phyloP scores from a whole-genome alignment of 2,113 vertebrate species.

The Brevimyrus niger region DNA sequence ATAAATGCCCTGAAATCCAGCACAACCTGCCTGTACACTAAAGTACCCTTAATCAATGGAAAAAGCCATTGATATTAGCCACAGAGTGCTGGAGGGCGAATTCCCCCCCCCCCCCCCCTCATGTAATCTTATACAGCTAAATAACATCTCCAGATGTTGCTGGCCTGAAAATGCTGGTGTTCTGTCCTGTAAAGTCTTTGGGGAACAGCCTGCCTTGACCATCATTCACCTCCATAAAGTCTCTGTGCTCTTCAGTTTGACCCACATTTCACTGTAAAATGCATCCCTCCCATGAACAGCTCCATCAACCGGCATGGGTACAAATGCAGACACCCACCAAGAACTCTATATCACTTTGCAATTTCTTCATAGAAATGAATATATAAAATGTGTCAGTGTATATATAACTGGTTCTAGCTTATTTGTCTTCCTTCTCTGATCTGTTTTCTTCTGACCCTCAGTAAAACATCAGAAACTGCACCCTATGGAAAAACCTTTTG shows the following conservation, averaged over 20 bases:
- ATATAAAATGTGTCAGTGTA: neutral
- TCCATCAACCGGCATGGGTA: neutral
- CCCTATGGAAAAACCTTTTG: neutral
- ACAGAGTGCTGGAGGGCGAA: neutral
- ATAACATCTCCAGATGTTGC: neutral
- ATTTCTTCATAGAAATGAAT: neutral
- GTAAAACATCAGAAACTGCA: neutral
- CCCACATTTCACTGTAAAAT: neutral
- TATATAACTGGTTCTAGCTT: neutral
- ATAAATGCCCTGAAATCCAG: neutral
- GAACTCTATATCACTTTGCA: neutral
- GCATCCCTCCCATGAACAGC: neutral
- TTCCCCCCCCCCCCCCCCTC: neutral
- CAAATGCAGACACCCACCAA: neutral
- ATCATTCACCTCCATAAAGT: neutral
- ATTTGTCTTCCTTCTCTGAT: neutral
- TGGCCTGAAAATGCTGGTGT: neutral
- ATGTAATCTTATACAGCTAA: too few species aligned
- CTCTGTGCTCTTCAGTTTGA: neutral
- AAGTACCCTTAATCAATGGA: neutral
- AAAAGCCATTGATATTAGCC: conserved; percentile 10
- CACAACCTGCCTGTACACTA: neutral
- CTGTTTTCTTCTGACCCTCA: neutral
- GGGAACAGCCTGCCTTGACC: neutral
- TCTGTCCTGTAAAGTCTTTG: neutral